These are phyloP conservation scores for Apodemus speciosus DNA, from an alignment of 2,113 vertebrate species.

Conservation along the genomic window DNA sequence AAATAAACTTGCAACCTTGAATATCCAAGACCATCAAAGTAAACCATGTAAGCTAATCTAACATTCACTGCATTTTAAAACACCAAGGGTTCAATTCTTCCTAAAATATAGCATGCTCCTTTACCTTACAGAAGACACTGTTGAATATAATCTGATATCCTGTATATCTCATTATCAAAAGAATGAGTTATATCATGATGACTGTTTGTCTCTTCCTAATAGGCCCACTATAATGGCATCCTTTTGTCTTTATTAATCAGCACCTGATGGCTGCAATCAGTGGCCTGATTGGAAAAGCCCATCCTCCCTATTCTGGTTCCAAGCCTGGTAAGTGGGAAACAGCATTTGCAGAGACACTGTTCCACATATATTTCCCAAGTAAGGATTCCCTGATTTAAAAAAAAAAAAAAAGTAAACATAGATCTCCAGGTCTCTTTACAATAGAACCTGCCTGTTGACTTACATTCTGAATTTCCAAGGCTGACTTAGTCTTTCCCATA, in stretches of 20 bases:
- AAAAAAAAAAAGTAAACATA: background rate
- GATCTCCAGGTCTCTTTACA: background rate
- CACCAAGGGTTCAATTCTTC: constrained; percentile 37
- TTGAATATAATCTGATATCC: constrained; percentile 39
- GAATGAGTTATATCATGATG: background rate
- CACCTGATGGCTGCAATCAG: constrained; percentile 28
- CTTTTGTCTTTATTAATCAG: constrained; percentile 37
- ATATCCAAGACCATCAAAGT: background rate
- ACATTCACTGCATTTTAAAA: constrained; percentile 39
- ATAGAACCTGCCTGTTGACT: background rate
- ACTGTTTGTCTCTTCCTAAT: constrained; percentile 28
- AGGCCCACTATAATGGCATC: background rate
- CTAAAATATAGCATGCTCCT: constrained; percentile 39
- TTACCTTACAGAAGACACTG: constrained; percentile 21
- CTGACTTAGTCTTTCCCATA: background rate
- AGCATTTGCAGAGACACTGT: constrained; percentile 8
- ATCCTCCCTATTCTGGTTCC: background rate
- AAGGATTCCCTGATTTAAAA: constrained; percentile 6
- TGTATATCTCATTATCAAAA: constrained; percentile 20
- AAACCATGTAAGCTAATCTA: background rate
- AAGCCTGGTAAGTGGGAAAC: constrained; percentile 15
- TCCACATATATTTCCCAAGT: constrained; percentile 12
- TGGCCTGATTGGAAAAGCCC: constrained; percentile 47
- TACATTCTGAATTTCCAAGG: background rate
- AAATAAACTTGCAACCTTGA: constrained; percentile 2